Percentiles rank a stretch among this genome's conserved stretches.
Conservation (phyloP, 2,888 invertebrate genomes). For the Oxycera nigricornis region DNA sequence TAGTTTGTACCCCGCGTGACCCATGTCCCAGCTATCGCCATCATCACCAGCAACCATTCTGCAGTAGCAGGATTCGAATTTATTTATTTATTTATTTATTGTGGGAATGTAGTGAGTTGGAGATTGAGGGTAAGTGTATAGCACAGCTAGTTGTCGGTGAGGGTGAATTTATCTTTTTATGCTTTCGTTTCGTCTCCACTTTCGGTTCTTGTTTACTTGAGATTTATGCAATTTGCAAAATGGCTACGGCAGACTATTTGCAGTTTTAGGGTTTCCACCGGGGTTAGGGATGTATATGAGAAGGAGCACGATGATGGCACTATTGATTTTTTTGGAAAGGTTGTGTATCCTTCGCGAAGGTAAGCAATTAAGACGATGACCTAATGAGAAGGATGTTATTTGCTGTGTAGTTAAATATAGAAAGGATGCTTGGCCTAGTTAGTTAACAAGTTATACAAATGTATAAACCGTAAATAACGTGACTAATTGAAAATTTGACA, state of each 20-base stretch:
- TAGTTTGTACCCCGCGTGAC: no score
- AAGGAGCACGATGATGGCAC: background rate
- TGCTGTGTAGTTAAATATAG: no score
- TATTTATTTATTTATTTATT: constrained; percentile 22
- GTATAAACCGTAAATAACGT: no score
- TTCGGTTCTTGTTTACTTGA: background rate
- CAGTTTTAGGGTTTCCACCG: background rate
- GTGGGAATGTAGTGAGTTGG: constrained; percentile 4
- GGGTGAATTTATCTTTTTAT: background rate
- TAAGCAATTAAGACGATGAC: no score
- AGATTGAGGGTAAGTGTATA: background rate
- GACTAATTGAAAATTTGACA: no score
- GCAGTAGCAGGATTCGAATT: background rate
- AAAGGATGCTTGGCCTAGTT: no score
- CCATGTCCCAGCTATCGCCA: background rate
- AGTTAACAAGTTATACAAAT: no score
- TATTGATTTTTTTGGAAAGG: background rate
- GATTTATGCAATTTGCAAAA: constrained; percentile 21
- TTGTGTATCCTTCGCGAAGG: no score
- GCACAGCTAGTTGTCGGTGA: background rate
- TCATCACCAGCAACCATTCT: background rate
- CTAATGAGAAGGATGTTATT: no score
- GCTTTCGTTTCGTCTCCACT: background rate
- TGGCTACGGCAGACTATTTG: background rate
- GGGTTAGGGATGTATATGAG: background rate